Conservation (phyloP, 2,888 invertebrate genomes). For the Cecidostiba fungosa region DNA sequence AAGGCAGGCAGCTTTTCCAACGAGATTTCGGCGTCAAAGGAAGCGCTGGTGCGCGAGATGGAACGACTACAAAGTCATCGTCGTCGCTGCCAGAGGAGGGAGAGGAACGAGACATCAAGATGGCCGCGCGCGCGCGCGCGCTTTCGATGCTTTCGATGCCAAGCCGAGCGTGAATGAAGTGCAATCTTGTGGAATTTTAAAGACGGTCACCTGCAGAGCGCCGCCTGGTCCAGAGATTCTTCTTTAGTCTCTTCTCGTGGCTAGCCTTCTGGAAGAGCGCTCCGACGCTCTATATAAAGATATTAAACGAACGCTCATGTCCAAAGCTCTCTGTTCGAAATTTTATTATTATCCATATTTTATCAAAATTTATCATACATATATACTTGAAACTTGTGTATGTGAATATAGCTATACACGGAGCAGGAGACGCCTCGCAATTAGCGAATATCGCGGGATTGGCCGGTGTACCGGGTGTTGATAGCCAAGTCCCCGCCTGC, state of each 20-base stretch:
- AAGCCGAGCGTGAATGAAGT: conserved; percentile 72
- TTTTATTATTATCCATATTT: conserved; percentile 54
- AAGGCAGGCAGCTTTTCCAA: conserved; percentile 55
- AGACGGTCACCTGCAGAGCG: conserved; percentile 70
- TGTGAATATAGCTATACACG: neutral
- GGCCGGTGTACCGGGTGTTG: conserved; percentile 68
- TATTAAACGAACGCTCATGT: conserved; percentile 51
- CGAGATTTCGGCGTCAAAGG: conserved; percentile 70
- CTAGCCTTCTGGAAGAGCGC: conserved; percentile 74
- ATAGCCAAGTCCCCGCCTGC: conserved; percentile 71
- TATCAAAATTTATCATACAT: neutral
- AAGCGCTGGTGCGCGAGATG: conserved; percentile 71
- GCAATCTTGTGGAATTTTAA: conserved; percentile 76
- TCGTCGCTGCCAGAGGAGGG: conserved; percentile 60
- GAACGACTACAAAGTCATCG: conserved; percentile 71
- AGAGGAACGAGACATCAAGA: conserved; percentile 61
- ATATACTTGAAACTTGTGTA: no score
- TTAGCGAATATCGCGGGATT: conserved; percentile 52
- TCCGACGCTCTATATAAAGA: conserved; percentile 56
- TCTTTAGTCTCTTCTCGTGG: conserved; percentile 47
- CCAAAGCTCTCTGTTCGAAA: conserved; percentile 21
- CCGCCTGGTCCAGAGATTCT: conserved; percentile 52
- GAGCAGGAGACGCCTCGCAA: conserved; percentile 39
- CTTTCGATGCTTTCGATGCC: conserved; percentile 68
- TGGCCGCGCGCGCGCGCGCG: conserved; percentile 13